A percentile compares a stretch with the other conserved stretches of the same genome.
phyloP scores from a whole-genome alignment of 2,888 invertebrate genomes.

The Poecilus cupreus region DNA sequence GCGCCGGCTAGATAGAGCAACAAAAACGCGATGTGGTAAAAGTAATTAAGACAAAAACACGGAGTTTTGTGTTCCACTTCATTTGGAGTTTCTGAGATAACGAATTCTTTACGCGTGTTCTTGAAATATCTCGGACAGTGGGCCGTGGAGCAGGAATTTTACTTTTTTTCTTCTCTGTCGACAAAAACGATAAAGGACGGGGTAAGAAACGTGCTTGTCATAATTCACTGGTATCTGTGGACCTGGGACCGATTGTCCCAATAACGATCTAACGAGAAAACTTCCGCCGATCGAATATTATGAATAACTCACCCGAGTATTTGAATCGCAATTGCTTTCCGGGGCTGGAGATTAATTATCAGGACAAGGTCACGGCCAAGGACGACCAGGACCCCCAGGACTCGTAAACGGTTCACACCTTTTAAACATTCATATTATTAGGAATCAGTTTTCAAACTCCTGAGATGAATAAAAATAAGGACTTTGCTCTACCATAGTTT shows the following conservation, averaged over 20 bases:
- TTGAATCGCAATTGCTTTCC: slow-evolving; percentile 5
- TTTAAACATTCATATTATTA: too few relatives aligned
- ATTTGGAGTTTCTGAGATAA: slow-evolving; percentile 52
- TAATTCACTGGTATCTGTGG: slow-evolving; percentile 35
- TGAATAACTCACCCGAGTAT: slow-evolving; percentile 27
- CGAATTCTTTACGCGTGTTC: slow-evolving; percentile 56
- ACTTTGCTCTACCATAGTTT: too few relatives aligned
- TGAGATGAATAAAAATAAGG: too few relatives aligned
- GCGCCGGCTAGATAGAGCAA: slow-evolving; percentile 9
- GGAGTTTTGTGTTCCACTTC: slow-evolving; percentile 52
- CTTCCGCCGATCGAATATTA: slow-evolving; percentile 31
- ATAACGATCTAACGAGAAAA: slow-evolving; percentile 38
- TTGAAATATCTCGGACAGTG: slow-evolving; percentile 45
- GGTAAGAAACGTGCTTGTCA: slow-evolving; percentile 43
- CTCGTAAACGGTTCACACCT: too few relatives aligned
- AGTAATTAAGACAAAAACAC: slow-evolving; percentile 57
- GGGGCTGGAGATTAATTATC: not conserved
- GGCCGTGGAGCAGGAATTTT: slow-evolving; percentile 17
- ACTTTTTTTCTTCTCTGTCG: slow-evolving; percentile 42
- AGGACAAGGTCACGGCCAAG: not conserved
- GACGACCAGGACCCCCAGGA: not conserved
- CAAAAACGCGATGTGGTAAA: slow-evolving; percentile 48
- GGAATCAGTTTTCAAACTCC: too few relatives aligned
- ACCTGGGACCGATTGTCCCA: slow-evolving; percentile 30
- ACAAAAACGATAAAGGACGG: slow-evolving; percentile 56